phyloP scores from a whole-genome alignment of 2,888 invertebrate genomes.

The Saturnia pavonia region DNA sequence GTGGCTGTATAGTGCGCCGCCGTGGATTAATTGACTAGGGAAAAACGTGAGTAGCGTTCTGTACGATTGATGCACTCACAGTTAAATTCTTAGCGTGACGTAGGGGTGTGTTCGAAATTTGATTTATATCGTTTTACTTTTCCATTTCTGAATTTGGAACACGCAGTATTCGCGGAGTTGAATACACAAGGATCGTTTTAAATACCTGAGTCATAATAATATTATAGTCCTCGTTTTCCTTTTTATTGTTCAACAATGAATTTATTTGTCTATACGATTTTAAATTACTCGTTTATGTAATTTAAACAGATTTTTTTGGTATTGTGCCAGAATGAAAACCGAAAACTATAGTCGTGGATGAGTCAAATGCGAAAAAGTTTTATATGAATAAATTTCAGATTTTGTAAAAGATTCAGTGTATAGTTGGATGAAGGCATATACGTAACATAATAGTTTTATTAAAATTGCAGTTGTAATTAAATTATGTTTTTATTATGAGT shows the following conservation, averaged over 20 bases:
- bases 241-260: slow-evolving; percentile 28
- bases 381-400: slow-evolving; percentile 8
- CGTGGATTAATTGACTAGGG: slow-evolving; percentile 72
- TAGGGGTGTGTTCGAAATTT: slow-evolving; percentile 42
- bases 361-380: slow-evolving; percentile 12
- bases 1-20: slow-evolving; percentile 52
- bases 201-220: slow-evolving; percentile 23
- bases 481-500: not conserved
- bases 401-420: not conserved
- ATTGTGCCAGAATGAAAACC: slow-evolving; percentile 25
- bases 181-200: not conserved
- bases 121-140: slow-evolving; percentile 36
- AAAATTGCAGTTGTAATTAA: not conserved
- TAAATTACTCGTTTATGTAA: slow-evolving; percentile 27
- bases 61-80: slow-evolving; percentile 45
- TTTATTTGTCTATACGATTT: slow-evolving; percentile 26
- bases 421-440: not conserved
- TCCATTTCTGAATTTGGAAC: not conserved
- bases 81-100: slow-evolving; percentile 31
- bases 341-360: slow-evolving; percentile 19
- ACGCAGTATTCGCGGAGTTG: not conserved
- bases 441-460: not conserved
- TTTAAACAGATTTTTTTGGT: slow-evolving; percentile 28
- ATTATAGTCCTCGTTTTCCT: not conserved
- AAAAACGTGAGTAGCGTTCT: slow-evolving; percentile 57